Evolutionary conservation across 2,797 vertebrate genomes (phyloP).

Genomic region (Mus minutoides): DNA sequence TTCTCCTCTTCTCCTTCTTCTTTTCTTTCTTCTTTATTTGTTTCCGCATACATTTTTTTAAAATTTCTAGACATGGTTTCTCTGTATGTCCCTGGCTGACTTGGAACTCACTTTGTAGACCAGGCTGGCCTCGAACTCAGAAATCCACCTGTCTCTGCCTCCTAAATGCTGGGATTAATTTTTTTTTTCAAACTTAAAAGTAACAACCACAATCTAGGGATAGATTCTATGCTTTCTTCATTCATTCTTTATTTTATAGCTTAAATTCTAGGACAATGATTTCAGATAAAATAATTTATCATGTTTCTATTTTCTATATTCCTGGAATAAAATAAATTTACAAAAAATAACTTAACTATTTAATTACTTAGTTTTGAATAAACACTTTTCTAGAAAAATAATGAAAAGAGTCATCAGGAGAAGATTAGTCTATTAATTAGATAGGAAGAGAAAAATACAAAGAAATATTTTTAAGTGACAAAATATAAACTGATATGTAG

Average conservation of each 20-base stretch:
- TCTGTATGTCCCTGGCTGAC: too few relatives aligned
- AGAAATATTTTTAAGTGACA: background rate
- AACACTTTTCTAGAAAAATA: background rate
- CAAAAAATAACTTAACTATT: background rate
- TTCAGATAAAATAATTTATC: conserved; percentile 20
- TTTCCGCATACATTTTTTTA: too few relatives aligned
- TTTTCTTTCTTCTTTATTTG: background rate
- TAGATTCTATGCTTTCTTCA: background rate
- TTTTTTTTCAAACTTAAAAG: background rate
- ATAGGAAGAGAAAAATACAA: background rate
- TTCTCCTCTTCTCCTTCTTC: background rate
- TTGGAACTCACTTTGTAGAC: too few relatives aligned
- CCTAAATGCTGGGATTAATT: too few relatives aligned
- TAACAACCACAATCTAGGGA: background rate
- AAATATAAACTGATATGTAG: background rate
- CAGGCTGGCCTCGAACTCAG: too few relatives aligned
- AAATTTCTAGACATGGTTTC: too few relatives aligned
- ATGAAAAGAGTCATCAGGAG: background rate
- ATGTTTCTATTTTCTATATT: background rate
- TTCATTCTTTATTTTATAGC: background rate
- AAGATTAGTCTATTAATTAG: background rate
- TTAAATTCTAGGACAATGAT: background rate
- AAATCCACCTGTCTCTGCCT: too few relatives aligned
- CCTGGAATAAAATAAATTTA: background rate
- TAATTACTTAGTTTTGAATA: background rate